Evolutionary conservation across 2,888 invertebrate genomes (phyloP), one percentile per base, ranked within the genome.

Genomic region (Xylota segnis): DNA sequence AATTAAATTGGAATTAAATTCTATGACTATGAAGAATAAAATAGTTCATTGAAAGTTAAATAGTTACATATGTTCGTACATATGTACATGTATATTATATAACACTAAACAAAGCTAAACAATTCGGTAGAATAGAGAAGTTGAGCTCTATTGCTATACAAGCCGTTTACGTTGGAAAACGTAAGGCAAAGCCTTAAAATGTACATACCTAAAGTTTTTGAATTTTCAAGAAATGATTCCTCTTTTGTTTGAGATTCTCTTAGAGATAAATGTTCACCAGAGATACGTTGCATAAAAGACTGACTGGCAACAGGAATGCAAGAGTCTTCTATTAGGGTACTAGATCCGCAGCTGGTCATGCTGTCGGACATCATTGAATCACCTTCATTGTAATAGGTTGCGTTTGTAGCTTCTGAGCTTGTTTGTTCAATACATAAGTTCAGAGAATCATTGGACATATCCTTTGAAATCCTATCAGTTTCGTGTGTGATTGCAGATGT

Each of bases 341-440:
- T 96, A 75, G 97, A 97, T 88, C 96, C 96, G 87, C 94, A 95
- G 91, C 97, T 97, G 18, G 97, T 96, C 70, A 96, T 94, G 91
- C 97, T 97, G 70, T 96, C 96, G 0, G 97, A 96, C 95, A 96
- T 96, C 45, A 96, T 95, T 0, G 97, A 97, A 90, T 97, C 96
- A 0, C 96, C 96, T 91, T 97, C 96, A 88, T 96, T 96, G 90
- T 96, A 96, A 90, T 96, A 96, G 0, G 96, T 96, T 10, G 96
- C 97, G 88, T 96, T 95, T 1, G 97, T 97, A 0, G 96, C 96
- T 0, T 96, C 96, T 88, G 96, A 96, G 7, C 96, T 96, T 0
- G 95, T 95, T 3, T 95, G 95, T 89, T 96, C 96, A 68, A 96
- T 90, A 88, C 95, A 96, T 37, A 92, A 86, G 63, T 92, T 91